Percentiles rank a stretch among this genome's conserved stretches.
Evolutionary conservation across 2,888 invertebrate species (phyloP).

Genomic region (Pristionchus japonicus): DNA sequence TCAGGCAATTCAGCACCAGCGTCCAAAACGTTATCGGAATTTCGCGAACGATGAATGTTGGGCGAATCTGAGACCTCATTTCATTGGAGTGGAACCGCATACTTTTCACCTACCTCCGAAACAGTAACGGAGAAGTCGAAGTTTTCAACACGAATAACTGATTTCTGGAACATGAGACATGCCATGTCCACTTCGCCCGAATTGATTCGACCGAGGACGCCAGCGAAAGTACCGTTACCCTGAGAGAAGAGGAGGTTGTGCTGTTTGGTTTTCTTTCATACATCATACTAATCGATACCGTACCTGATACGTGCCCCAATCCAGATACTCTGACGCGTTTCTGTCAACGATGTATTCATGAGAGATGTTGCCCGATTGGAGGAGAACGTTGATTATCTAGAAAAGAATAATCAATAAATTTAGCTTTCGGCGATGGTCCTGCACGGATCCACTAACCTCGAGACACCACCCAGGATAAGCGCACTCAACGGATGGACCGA

Average conservation of each 20-base stretch:
- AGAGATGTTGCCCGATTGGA: background rate
- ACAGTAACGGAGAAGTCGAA: conserved; percentile 38
- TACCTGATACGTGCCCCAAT: background rate
- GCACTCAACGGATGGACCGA: background rate
- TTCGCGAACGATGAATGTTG: conserved; percentile 32
- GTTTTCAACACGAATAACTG: background rate
- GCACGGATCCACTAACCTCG: conserved; percentile 9
- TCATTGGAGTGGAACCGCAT: too few relatives aligned
- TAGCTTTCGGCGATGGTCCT: too few relatives aligned
- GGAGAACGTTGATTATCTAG: background rate
- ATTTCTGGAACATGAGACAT: conserved; percentile 27
- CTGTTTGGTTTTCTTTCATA: too few relatives aligned
- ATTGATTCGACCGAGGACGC: conserved; percentile 19
- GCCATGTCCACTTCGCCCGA: conserved; percentile 21
- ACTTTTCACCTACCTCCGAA: background rate
- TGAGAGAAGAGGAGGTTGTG: too few relatives aligned
- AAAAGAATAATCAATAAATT: background rate
- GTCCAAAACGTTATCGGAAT: background rate
- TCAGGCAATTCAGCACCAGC: background rate
- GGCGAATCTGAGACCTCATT: background rate
- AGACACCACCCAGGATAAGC: conserved; percentile 12
- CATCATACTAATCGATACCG: background rate
- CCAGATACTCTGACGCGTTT: background rate
- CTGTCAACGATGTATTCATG: background rate
- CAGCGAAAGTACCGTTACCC: conserved; percentile 4